Evolutionary conservation across 2,113 vertebrate genomes (phyloP), one percentile per base, ranked within the genome.

Genomic region (Cavia aperea): DNA sequence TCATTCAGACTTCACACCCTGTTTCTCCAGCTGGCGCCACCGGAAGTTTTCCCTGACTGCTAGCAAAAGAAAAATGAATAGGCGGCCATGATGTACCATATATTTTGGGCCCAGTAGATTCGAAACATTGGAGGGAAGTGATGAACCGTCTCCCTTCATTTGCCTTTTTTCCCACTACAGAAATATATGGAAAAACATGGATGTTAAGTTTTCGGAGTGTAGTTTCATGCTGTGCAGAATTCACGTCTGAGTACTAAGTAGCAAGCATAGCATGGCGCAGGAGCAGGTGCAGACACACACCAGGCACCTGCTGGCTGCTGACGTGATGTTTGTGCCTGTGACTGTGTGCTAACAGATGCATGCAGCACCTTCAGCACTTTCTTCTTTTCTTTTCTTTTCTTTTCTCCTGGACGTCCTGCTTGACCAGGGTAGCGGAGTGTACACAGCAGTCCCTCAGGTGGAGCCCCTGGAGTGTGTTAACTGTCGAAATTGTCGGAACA

Each of bases 401-500:
- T 31, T 86, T 82, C 33, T 19, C 88, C 95, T 68, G 7, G 26
- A 5, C 56, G 43, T 92, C 43, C 26, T 73, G 68, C 79, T 78
- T 81, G 51, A 70, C 66, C 96, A 99, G 99, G 98, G 98, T 0
- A 98, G 98, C 26, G 97, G 98, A 29, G 16, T 98, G 92, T 99
- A 98, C 96, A 97, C 98, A 0, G 94, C 98, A 0, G 95, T 99
- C 23, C 98, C 99, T 0, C 98, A 98, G 95, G 96, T 97, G 0
- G 99, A 99, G 91, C 98, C 98, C 0, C 89, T 98, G 1, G 98
- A 99, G 63, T 99, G 99, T 70, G 95, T 98, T 96, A 99, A 94
- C 96, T 99, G 99, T 97, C 98, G 99, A 79, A 99, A 99, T 31
- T 98, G 99, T 85, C 98, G 98, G 88, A 99, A 99, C 98, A 99